Conservation (phyloP, 2,888 invertebrate species). For the Cantharis rustica region DNA sequence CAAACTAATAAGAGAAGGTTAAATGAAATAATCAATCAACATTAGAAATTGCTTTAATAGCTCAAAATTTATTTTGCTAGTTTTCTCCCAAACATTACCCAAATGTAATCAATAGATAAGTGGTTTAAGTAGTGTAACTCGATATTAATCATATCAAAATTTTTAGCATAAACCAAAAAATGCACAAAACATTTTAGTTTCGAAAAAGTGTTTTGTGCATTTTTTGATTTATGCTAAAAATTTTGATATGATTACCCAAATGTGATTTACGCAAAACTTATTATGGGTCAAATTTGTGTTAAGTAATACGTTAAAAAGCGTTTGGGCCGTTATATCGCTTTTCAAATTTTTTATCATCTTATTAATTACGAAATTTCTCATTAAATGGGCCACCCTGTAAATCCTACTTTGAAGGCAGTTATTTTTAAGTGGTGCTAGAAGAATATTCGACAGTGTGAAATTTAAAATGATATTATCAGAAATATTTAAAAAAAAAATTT, state of each 20-base stretch:
- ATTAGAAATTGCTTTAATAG: neutral
- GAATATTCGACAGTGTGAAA: neutral
- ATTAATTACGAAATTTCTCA: too few species aligned
- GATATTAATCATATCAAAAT: too few species aligned
- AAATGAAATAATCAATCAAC: neutral
- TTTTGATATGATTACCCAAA: too few species aligned
- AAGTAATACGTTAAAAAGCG: too few species aligned
- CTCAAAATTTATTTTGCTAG: neutral
- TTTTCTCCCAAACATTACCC: neutral
- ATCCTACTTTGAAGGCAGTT: neutral
- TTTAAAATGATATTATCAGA: neutral
- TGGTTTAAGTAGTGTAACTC: too few species aligned
- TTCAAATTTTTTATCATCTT: too few species aligned
- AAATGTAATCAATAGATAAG: too few species aligned
- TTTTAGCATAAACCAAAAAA: too few species aligned
- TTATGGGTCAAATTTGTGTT: neutral
- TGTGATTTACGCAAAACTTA: neutral
- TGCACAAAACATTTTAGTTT: too few species aligned
- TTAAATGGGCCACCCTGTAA: neutral
- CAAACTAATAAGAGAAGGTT: neutral
- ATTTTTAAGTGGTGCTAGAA: neutral
- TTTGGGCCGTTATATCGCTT: too few species aligned
- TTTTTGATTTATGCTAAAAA: too few species aligned
- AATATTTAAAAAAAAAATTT: neutral
- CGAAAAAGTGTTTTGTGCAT: too few species aligned